phyloP scores from a whole-genome alignment of 1,140 invertebrate species.

The Tigriopus japonicus region DNA sequence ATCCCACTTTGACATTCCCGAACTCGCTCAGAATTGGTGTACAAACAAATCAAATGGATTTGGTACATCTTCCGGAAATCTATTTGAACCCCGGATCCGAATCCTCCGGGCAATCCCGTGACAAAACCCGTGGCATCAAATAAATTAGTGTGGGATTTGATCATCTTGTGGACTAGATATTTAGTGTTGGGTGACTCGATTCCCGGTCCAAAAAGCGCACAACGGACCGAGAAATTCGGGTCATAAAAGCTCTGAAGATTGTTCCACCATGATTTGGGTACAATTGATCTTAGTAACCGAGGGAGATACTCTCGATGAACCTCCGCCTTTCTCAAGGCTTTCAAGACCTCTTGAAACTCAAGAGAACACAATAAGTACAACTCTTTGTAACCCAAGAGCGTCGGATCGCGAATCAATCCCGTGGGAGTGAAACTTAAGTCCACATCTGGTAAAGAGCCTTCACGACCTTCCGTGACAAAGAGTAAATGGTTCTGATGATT shows the following conservation, averaged over 20 bases:
- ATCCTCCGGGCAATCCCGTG: not conserved
- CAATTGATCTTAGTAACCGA: no score
- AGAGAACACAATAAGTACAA: no score
- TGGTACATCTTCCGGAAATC: not conserved
- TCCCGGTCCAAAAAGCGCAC: not conserved
- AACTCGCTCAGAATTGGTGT: not conserved
- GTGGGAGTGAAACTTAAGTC: no score
- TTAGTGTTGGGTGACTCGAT: not conserved
- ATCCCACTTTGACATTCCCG: not conserved
- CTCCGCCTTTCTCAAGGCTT: no score
- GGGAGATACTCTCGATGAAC: no score
- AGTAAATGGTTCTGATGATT: not conserved
- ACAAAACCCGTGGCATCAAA: not conserved
- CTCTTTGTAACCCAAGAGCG: no score
- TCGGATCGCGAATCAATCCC: no score
- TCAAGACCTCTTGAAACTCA: no score
- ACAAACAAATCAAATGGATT: not conserved
- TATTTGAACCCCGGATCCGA: not conserved
- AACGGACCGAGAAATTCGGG: not conserved
- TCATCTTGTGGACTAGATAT: not conserved
- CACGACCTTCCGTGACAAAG: no score
- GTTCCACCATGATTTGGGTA: no score
- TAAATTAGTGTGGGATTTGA: not conserved
- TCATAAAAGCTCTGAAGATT: no score
- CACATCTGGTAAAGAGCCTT: no score